Conservation (phyloP, 2,113 vertebrate genomes). For the Ophthalmolycus amberensis region DNA sequence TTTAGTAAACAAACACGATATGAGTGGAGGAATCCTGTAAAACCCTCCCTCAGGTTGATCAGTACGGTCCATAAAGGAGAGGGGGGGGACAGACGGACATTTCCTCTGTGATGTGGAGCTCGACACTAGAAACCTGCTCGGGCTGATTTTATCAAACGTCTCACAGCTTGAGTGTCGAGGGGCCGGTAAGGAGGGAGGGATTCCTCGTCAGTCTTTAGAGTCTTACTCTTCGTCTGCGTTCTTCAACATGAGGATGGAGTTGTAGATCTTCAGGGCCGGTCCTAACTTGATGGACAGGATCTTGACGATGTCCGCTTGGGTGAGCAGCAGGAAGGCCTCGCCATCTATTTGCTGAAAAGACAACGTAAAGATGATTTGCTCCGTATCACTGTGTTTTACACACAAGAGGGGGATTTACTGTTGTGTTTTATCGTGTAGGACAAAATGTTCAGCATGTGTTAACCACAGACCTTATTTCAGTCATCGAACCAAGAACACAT, state of each 20-base stretch:
- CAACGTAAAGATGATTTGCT: background rate
- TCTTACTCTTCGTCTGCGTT: constrained; percentile 86
- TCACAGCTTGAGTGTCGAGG: constrained; percentile 11
- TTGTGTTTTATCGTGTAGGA: too few relatives aligned
- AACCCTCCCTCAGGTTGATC: constrained; percentile 39
- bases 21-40: constrained; percentile 42
- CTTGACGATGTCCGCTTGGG: constrained; percentile 92
- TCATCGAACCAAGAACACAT: too few relatives aligned
- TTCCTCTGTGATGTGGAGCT: constrained; percentile 18
- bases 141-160: constrained; percentile 21
- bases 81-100: constrained; percentile 32
- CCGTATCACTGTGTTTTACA: background rate
- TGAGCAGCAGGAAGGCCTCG: constrained; percentile 93
- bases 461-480: too few relatives aligned
- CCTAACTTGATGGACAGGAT: constrained; percentile 94
- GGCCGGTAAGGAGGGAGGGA: background rate
- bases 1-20: constrained; percentile 71
- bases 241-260: constrained; percentile 93
- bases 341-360: constrained; percentile 90
- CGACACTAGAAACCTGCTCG: constrained; percentile 17
- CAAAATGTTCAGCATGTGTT: too few relatives aligned
- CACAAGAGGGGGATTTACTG: too few relatives aligned
- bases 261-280: constrained; percentile 94
- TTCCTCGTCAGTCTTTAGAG: background rate
- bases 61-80: constrained; percentile 40